These are phyloP conservation scores for Todiramphus saurophagus DNA, from an alignment of 2,113 vertebrate genomes.

Conservation along the genomic window DNA sequence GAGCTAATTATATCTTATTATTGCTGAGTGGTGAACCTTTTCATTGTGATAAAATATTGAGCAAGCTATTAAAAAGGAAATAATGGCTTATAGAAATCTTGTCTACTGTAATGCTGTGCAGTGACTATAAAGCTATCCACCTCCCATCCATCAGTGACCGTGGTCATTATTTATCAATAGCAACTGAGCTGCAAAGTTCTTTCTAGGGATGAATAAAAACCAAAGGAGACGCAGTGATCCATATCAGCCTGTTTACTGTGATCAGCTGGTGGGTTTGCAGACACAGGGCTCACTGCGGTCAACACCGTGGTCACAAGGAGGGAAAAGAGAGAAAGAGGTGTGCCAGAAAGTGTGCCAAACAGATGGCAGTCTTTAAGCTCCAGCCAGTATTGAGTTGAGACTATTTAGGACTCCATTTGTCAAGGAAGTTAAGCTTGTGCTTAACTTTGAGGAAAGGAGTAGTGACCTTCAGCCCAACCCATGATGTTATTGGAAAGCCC, in stretches of 20 bases:
- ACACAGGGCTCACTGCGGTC: not conserved
- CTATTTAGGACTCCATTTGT: not conserved
- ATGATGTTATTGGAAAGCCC: not conserved
- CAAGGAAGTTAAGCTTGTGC: not conserved
- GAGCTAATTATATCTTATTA: not conserved
- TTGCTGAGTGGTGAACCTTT: not conserved
- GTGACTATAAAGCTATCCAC: not conserved
- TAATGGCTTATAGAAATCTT: not conserved
- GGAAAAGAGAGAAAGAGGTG: not conserved
- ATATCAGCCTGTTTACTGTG: not conserved
- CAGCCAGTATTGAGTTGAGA: not conserved
- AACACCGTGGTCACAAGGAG: not conserved
- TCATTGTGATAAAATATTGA: slow-evolving; percentile 22
- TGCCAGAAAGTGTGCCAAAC: not conserved
- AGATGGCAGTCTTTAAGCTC: not conserved
- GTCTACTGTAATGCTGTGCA: not conserved
- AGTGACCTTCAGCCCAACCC: not conserved
- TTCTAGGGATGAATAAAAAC: not conserved
- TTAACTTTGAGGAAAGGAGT: not conserved
- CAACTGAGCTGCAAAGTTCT: not conserved
- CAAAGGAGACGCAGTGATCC: not conserved
- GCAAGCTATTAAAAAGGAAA: slow-evolving; percentile 10
- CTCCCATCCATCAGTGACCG: not conserved
- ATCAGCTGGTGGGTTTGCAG: not conserved
- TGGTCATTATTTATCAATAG: not conserved